Conservation (phyloP, 2,797 vertebrate genomes). For the Leptatherina wallacei region DNA sequence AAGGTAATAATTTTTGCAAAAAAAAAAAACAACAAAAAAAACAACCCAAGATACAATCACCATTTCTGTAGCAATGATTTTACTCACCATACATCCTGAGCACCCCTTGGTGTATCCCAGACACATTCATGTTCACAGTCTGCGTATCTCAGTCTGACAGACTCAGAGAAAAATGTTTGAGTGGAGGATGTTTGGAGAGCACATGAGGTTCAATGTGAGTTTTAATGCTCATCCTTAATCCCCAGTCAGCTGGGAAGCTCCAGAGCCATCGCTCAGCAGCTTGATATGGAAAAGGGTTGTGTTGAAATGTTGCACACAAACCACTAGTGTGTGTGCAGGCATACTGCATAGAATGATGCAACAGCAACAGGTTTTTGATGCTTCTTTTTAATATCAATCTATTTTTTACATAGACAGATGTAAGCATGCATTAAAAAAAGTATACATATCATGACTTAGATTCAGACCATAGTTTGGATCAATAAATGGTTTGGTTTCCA, state of each 20-base stretch:
- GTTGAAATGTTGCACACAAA: constrained; percentile 37
- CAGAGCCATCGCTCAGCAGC: constrained; percentile 43
- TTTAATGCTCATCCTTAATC: constrained; percentile 76
- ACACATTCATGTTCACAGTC: constrained; percentile 58
- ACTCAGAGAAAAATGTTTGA: constrained; percentile 30
- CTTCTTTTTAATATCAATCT: constrained; percentile 34
- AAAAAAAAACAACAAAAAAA: too few relatives aligned
- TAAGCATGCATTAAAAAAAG: background rate
- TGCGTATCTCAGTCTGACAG: background rate
- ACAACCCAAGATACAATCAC: background rate
- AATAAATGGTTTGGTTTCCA: background rate
- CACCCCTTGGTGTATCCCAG: constrained; percentile 63
- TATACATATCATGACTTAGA: background rate
- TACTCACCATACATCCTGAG: constrained; percentile 73
- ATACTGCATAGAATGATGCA: constrained; percentile 6
- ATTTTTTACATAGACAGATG: constrained; percentile 29
- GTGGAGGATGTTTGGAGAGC: constrained; percentile 46
- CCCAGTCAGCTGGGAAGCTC: constrained; percentile 62
- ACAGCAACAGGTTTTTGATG: background rate
- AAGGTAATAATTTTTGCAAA: background rate
- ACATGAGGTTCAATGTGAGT: constrained; percentile 71
- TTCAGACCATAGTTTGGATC: background rate
- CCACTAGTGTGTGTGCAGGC: constrained; percentile 8
- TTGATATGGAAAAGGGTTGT: constrained; percentile 43
- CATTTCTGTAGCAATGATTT: background rate